These are phyloP conservation scores for Oophaga sylvatica DNA, from an alignment of 2,797 vertebrate genomes.

Conservation along the genomic window DNA sequence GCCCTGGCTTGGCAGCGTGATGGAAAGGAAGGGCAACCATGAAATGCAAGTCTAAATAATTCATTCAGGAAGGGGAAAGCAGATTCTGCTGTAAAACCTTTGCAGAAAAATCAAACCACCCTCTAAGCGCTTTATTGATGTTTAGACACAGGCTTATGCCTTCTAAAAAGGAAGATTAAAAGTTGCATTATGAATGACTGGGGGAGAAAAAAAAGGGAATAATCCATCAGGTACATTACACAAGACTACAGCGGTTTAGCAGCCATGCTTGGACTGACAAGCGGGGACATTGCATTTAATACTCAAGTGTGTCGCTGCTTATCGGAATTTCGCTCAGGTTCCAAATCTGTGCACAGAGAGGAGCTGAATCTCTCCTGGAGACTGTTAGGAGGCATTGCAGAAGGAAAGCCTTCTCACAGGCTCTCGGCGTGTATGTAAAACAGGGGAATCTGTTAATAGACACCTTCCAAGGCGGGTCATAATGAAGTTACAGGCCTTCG, in stretches of 20 bases:
- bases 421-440: neutral
- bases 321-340: too few relatives aligned
- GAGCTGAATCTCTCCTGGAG: neutral
- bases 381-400: neutral
- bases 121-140: slow-evolving; percentile 30
- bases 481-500: too few relatives aligned
- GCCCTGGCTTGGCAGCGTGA: slow-evolving; percentile 39
- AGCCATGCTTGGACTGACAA: neutral
- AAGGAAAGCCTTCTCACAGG: too few relatives aligned
- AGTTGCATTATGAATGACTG: slow-evolving; percentile 38
- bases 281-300: neutral
- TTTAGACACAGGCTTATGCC: slow-evolving; percentile 29
- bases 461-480: neutral
- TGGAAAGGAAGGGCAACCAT: slow-evolving; percentile 53
- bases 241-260: neutral
- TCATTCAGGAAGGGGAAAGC: slow-evolving; percentile 31
- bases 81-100: slow-evolving; percentile 33
- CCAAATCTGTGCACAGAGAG: neutral
- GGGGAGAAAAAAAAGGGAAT: neutral
- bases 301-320: neutral
- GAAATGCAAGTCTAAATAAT: slow-evolving; percentile 32
- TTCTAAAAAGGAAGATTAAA: slow-evolving; percentile 27
- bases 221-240: slow-evolving; percentile 37
- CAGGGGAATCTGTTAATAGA: neutral
- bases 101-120: slow-evolving; percentile 35